Evolutionary conservation across 2,113 vertebrate species (phyloP), one percentile per base, ranked within the genome.

Genomic region (Chunga burmeisteri): DNA sequence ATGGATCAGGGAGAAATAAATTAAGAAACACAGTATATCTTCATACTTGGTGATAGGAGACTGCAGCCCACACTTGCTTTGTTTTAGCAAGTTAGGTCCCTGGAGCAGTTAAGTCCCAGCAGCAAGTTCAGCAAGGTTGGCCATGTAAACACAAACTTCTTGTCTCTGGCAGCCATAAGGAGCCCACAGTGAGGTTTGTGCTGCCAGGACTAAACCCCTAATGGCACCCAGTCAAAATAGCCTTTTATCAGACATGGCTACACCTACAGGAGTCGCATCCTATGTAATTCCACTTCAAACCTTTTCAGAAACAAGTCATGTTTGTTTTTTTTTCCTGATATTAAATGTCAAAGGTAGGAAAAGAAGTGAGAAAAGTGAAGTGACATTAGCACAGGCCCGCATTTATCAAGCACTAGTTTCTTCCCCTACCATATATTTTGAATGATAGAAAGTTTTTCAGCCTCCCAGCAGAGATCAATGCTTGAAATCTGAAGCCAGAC

Each of bases 1-100:
- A 72, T 2, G 18, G n/a, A 95, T 95, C 87, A 44, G 67, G 71
- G 63, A 94, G 58, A 93, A 91, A 85, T 29, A 95, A 93, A 96
- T 94, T 77, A 94, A 87, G 62, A 77, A 96, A 68, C 21, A 62
- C 25, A 38, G 14, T 65, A 15, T 66, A 77, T 88, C 81, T 92
- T 74, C 85, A 88, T 47, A 72, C 2, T 12, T 4, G 0, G 50
- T 66, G 74, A 77, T 9, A 82, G 58, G 49, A 93, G 53, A 52
- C 56, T 61, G 84, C 29, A 89, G 91, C 53, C 63, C 55, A 73
- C 7, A 29, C 10, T 70, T 0, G 0, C 68, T 84, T 81, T 50
- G 46, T 65, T 95, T 44, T 13, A 86, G 47, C 59, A 81, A 82
- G 86, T 81, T 88, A 78, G 68, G 68, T 82, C 86, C 56, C 87